Base-by-base conservation (phyloP, 2,888 invertebrate species). In the Chrysotoxum bicinctum region DNA sequence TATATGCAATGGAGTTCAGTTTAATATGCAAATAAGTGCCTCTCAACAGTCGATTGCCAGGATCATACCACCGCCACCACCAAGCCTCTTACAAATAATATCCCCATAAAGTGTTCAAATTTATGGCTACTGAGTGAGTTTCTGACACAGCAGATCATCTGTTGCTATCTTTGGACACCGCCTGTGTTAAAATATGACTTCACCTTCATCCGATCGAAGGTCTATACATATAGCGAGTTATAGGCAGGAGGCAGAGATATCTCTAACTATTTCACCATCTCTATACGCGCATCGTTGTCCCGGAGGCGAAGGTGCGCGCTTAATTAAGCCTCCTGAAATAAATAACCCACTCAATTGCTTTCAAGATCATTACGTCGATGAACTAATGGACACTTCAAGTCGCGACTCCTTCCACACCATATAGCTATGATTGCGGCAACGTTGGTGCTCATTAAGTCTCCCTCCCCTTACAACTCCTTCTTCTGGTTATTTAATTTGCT, bases 111-210 rank as follows among this genome's bases (percentile, higher is more conserved):
- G 48, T 77, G 69, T 56, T 69, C 12, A 30, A 85, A 62, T 77
- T 85, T 85, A 85, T 85, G 40, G 76, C 56, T 50, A 54, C 37
- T 48, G 69, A 80, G 62, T 81, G 76, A 69, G 77, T 81, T 81
- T 85, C 73, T 85, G 85, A 85, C 85, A 85, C 85, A 62, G 62
- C 76, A 85, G 73, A 85, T 85, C 85, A 85, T 81, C 85, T 73
- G 76, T 68, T 69, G 73, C 64, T 30, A 62, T 83, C 78, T 69
- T 43, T 70, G 80, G 66, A 75, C 76, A 80, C 79, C 58, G 69
- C 32, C 72, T 30, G 48, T n/a, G 54, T 54, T 66, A 70, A 69
- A 77, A 69, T 68, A 75, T 79, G 79, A 79, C 79, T 52, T 32
- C 75, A 68, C 66, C 79, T 62, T 52, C 45, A 12, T 48, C 58